These are phyloP conservation scores for Chionis minor DNA, from an alignment of 2,113 vertebrate genomes.

Conservation along the genomic window DNA sequence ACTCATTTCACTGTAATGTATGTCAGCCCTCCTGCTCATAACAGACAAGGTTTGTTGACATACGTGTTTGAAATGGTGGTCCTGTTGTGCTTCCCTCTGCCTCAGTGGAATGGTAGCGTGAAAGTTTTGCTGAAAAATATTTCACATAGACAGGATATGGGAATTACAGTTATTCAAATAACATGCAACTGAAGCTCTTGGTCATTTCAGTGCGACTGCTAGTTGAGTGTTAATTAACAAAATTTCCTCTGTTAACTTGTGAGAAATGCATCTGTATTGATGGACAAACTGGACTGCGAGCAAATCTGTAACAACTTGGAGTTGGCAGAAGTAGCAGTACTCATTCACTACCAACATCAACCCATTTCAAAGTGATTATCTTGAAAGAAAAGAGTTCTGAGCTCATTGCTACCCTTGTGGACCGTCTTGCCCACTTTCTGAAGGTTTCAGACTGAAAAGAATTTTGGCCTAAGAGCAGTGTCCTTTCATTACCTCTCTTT, in stretches of 20 bases:
- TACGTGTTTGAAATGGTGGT: neutral
- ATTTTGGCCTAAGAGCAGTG: neutral
- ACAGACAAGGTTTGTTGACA: neutral
- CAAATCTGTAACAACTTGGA: neutral
- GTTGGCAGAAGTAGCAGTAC: neutral
- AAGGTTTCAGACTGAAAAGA: neutral
- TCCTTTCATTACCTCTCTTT: constrained; percentile 13
- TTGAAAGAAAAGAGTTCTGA: neutral
- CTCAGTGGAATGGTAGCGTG: neutral
- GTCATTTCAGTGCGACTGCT: neutral
- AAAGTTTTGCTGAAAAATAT: neutral
- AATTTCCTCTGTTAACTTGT: neutral
- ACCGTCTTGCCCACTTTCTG: neutral
- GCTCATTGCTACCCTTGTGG: neutral
- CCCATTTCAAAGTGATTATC: neutral
- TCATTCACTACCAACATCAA: neutral
- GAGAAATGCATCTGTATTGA: neutral
- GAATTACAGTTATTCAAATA: neutral
- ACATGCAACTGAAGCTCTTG: neutral
- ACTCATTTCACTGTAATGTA: neutral
- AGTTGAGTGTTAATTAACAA: neutral
- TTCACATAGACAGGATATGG: neutral
- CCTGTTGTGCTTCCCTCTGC: neutral
- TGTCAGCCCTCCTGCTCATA: neutral
- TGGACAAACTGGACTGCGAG: neutral